Percentiles rank a stretch among this genome's conserved stretches.
Conservation (phyloP, 2,797 vertebrate species). For the Schizopygopsis pylzovi region DNA sequence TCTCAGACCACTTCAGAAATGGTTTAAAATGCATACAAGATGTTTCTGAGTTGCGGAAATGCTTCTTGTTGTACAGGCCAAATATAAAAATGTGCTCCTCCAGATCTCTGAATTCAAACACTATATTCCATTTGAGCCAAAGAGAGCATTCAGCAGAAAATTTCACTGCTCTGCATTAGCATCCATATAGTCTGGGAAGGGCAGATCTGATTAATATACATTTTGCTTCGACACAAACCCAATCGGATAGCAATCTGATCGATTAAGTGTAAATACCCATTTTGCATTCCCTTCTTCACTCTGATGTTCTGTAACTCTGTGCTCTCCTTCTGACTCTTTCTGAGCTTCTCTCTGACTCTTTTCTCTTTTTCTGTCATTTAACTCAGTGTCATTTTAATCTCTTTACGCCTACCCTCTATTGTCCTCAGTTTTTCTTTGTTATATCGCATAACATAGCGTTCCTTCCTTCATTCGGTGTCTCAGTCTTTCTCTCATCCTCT, state of each 20-base stretch:
- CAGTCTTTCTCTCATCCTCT: conserved; percentile 25
- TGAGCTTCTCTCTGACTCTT: background rate
- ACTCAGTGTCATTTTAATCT: background rate
- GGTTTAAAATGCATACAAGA: background rate
- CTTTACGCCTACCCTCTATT: background rate
- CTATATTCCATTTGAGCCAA: background rate
- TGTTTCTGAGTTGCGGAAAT: background rate
- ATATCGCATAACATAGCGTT: background rate
- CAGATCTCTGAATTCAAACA: background rate
- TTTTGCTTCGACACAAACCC: background rate
- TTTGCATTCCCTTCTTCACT: background rate
- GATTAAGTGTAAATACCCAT: background rate
- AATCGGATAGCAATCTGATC: background rate
- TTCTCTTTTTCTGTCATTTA: background rate
- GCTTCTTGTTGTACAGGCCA: background rate
- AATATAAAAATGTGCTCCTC: background rate
- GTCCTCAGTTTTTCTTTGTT: conserved; percentile 17
- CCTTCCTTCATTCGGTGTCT: background rate
- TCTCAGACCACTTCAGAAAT: background rate
- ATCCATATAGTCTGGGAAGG: background rate
- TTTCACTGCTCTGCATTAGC: background rate
- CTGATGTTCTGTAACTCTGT: conserved; percentile 1
- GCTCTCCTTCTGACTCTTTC: background rate
- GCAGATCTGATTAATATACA: background rate
- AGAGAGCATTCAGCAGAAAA: conserved; percentile 3